A percentile compares a stretch with the other conserved stretches of the same genome.
Conservation (phyloP, 64 coral and sea anemone species). For the Orbicella faveolata region DNA sequence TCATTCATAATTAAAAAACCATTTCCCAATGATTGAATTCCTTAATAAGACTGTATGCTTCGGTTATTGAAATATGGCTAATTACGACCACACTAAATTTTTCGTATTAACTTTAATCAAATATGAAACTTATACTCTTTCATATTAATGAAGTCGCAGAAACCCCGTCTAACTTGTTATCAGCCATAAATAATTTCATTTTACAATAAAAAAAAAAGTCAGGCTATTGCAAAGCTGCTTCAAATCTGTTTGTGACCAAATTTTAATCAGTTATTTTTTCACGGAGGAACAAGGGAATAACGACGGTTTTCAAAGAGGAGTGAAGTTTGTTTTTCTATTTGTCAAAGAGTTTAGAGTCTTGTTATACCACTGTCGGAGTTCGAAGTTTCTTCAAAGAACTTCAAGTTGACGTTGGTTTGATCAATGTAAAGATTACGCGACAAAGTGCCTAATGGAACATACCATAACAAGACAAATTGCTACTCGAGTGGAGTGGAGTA, state of each 20-base stretch:
- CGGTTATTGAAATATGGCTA: slow-evolving; percentile 79
- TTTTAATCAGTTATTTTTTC: not conserved
- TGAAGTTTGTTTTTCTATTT: slow-evolving; percentile 56
- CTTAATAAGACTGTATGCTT: slow-evolving; percentile 67
- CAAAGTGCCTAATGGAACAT: slow-evolving; percentile 34
- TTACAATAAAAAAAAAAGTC: not conserved
- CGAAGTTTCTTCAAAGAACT: slow-evolving; percentile 38
- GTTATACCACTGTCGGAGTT: slow-evolving; percentile 45
- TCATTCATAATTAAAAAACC: slow-evolving; percentile 79
- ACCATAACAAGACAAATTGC: slow-evolving; percentile 44
- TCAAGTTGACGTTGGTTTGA: slow-evolving; percentile 44
- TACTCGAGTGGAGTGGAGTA: slow-evolving; percentile 21
- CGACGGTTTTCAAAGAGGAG: not conserved
- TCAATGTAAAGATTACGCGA: slow-evolving; percentile 4
- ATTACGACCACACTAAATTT: slow-evolving; percentile 55
- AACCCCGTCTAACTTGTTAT: slow-evolving; percentile 46
- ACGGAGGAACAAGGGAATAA: not conserved
- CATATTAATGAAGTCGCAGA: slow-evolving; percentile 51
- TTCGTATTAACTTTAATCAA: slow-evolving; percentile 79
- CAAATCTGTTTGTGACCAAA: not conserved
- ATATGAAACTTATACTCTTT: slow-evolving; percentile 69
- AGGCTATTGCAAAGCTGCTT: not conserved
- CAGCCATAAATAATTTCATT: not conserved
- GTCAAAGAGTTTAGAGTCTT: slow-evolving; percentile 59
- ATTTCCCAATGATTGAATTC: slow-evolving; percentile 59